Base-by-base conservation (phyloP, 2,113 vertebrate species). In the Menura novaehollandiae region DNA sequence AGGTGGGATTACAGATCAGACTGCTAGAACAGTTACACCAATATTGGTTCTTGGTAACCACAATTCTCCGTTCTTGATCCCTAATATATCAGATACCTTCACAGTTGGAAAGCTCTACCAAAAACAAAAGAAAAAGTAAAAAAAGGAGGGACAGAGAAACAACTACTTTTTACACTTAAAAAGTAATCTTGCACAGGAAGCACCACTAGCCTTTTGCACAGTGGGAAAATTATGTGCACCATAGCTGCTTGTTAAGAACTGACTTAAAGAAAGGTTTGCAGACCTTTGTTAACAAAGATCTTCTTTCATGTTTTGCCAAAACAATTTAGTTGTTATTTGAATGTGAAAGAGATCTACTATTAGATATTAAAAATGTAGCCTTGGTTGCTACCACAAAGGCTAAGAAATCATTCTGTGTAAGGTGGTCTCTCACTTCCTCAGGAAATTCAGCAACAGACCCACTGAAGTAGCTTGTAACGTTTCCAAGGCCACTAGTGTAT, bases 391-490 rank as follows among this genome's bases (percentile, higher is more conserved):
- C 24, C 49, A 56, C 32, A 46, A 11, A 33, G 20, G 55, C 41
- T 66, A 77, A 82, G 43, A 86, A 77, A 58, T 14, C 30, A 24
- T 66, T 58, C 37, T 32, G 39, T 16, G 17, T 35, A 59, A 72
- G 73, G 77, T n/a, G 33, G 43, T 56, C 59, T 64, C 60, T 60
- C 62, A 41, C n/a, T 47, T 92, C 41, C 53, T 67, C 60, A 35
- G 21, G 27, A 47, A 52, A 73, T 26, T 35, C 62, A 76, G 9
- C 33, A 35, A 23, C 8, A 62, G 52, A 46, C 7, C 22, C 0
- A 0, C 27, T 37, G 3, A 27, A 52, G 33, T 5, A 11, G 23
- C 58, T 75, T 3, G 0, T 2, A 18, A 67, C 19, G 22, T 80
- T 72, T 60, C 52, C 32, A 6, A 80, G 46, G 47, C 33, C n/a